These are phyloP conservation scores for Brachionus plicatilis DNA, from an alignment of 1,140 invertebrate species.

Conservation along the genomic window DNA sequence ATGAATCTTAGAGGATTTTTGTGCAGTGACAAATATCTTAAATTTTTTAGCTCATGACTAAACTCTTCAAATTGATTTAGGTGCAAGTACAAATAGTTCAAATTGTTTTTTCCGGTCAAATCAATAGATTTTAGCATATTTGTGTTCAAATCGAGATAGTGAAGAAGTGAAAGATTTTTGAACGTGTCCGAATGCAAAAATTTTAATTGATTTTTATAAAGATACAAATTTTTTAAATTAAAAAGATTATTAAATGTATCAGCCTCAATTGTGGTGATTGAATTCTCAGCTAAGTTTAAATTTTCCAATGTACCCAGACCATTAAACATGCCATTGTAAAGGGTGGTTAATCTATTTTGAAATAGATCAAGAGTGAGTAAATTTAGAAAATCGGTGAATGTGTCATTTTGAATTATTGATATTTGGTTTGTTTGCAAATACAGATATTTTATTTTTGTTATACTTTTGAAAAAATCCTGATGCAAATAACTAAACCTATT, in stretches of 20 bases:
- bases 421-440: neutral
- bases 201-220: neutral
- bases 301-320: neutral
- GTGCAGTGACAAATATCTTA: neutral
- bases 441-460: neutral
- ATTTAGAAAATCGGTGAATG: neutral
- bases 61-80: neutral
- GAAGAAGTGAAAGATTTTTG: neutral
- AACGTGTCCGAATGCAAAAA: neutral
- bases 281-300: neutral
- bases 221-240: neutral
- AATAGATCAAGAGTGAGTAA: neutral
- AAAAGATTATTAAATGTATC: neutral
- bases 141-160: neutral
- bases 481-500: neutral
- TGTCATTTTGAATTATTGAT: neutral
- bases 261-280: neutral
- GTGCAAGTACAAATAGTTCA: neutral
- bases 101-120: neutral
- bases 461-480: neutral
- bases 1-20: neutral
- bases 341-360: neutral
- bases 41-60: neutral
- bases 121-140: neutral
- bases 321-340: neutral